Conservation (phyloP, 2,797 vertebrate genomes). For the Micrastur ruficollis region DNA sequence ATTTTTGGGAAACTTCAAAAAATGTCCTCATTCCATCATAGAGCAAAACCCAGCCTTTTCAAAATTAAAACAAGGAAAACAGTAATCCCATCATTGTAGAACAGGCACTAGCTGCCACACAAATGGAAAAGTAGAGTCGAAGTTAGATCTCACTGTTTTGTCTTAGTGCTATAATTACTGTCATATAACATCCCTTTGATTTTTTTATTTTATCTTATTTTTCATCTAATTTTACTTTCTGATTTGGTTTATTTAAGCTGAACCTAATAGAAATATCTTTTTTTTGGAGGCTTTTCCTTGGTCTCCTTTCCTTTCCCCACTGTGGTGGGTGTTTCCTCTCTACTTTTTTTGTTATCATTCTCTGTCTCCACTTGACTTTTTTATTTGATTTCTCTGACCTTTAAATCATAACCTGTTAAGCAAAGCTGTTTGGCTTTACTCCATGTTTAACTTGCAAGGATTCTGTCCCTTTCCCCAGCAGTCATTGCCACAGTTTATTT, state of each 20-base stretch:
- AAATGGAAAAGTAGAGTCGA: neutral
- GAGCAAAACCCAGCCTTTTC: neutral
- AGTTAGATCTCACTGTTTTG: neutral
- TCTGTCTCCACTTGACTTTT: constrained; percentile 5
- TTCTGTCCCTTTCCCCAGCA: neutral
- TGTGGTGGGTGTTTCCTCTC: neutral
- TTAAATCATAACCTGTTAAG: neutral
- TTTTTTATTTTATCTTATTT: neutral
- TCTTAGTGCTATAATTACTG: neutral
- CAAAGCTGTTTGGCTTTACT: neutral
- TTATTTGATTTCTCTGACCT: constrained; percentile 30
- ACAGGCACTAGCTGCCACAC: neutral
- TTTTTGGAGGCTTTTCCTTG: neutral
- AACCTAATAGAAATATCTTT: neutral
- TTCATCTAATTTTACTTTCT: neutral
- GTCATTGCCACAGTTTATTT: neutral
- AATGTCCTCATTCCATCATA: neutral
- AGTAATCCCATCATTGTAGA: neutral
- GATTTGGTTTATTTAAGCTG: neutral
- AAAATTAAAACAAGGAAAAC: neutral
- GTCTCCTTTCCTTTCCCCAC: neutral
- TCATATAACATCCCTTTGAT: neutral
- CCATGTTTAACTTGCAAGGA: neutral
- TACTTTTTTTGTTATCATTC: neutral
- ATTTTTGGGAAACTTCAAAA: neutral